phyloP scores from a whole-genome alignment of 2,113 vertebrate genomes.

The Coryphaenoides rupestris region DNA sequence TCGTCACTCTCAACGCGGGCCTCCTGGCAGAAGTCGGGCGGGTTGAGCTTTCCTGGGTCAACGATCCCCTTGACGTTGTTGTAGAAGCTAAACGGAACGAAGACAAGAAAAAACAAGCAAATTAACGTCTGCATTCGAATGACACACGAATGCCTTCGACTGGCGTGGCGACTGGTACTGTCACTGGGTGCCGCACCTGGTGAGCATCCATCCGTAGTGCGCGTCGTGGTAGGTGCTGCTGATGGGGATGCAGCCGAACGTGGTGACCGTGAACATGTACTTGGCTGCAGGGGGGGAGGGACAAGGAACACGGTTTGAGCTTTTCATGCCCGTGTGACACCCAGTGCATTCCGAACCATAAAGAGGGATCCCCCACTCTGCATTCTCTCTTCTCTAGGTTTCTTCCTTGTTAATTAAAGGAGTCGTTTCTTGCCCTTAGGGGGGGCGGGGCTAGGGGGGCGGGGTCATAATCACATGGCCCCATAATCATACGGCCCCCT shows the following conservation, averaged over 20 bases:
- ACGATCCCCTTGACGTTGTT: conserved; percentile 61
- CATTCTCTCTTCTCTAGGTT: too few species aligned
- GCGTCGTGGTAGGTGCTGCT: not conserved
- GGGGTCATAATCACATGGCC: not conserved
- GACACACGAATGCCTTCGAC: too few species aligned
- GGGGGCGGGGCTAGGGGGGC: not conserved
- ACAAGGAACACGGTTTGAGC: not conserved
- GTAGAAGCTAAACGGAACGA: conserved; percentile 48
- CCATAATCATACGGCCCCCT: not conserved
- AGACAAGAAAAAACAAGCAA: not conserved
- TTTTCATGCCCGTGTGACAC: not conserved
- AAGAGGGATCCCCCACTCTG: too few species aligned
- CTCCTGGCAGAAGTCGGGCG: conserved; percentile 53
- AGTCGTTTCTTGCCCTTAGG: too few species aligned
- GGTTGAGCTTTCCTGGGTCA: conserved; percentile 49
- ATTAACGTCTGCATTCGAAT: too few species aligned
- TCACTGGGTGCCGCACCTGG: conserved; percentile 31
- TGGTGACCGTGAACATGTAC: conserved; percentile 48
- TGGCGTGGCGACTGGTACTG: not conserved
- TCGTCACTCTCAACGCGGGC: not conserved
- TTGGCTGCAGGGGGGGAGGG: conserved; percentile 31
- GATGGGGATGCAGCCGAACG: conserved; percentile 67
- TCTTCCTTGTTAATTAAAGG: too few species aligned
- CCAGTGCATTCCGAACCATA: not conserved
- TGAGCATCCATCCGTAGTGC: conserved; percentile 40